Evolutionary conservation across 2,797 vertebrate genomes (phyloP).

Genomic region (Adrianichthys oophorus): DNA sequence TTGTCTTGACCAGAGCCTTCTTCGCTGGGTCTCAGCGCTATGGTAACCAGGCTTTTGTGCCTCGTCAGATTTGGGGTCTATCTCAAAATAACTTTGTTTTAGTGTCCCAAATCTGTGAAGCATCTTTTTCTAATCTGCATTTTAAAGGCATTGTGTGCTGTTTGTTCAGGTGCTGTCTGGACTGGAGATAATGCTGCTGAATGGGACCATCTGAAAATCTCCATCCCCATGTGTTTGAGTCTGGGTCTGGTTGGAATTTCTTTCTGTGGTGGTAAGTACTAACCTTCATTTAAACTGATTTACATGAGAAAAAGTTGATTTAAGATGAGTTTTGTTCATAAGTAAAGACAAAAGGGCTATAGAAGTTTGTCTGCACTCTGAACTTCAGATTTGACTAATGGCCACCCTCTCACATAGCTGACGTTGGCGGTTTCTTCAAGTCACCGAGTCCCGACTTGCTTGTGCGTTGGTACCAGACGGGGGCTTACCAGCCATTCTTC

Average conservation of each 20-base stretch:
- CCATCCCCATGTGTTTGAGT: conserved; percentile 93
- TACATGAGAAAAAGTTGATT: too few relatives aligned
- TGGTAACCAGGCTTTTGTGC: conserved; percentile 68
- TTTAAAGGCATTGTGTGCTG: not conserved
- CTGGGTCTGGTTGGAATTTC: conserved; percentile 86
- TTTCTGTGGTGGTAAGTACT: conserved; percentile 87
- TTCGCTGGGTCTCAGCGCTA: conserved; percentile 93
- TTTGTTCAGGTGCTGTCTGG: conserved; percentile 87
- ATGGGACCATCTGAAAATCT: conserved; percentile 91
- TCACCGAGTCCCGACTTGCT: conserved; percentile 85
- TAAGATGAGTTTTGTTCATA: too few relatives aligned
- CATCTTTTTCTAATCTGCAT: too few relatives aligned
- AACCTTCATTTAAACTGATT: not conserved
- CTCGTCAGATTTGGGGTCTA: not conserved
- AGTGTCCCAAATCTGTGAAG: too few relatives aligned
- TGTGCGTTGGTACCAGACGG: conserved; percentile 94
- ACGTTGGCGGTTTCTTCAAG: conserved; percentile 92
- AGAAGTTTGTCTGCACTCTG: not conserved
- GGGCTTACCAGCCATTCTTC: conserved; percentile 92
- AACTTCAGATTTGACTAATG: not conserved
- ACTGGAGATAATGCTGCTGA: conserved; percentile 94
- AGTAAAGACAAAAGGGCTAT: too few relatives aligned
- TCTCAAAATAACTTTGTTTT: too few relatives aligned
- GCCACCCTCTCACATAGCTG: conserved; percentile 69
- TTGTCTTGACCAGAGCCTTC: conserved; percentile 88